Percentiles rank a stretch among this genome's conserved stretches.
These are phyloP conservation scores for Nemoura dubitans DNA, from an alignment of 2,888 invertebrate genomes.

Conservation along the genomic window DNA sequence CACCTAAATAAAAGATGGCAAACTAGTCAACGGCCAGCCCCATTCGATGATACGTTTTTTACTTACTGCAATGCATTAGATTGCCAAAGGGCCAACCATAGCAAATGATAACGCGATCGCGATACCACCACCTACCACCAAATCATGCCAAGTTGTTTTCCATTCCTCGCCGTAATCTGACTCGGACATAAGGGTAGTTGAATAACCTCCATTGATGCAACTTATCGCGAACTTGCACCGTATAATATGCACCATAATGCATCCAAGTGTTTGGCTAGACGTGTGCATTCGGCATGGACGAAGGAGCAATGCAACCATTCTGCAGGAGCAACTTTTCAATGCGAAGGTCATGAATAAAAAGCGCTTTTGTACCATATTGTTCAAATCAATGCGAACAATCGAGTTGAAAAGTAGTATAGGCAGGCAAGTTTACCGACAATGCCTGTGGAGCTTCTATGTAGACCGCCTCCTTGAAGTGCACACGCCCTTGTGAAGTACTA, in stretches of 20 bases:
- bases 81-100: not conserved
- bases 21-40: not conserved
- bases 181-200: not conserved
- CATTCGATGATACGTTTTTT: not conserved
- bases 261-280: not conserved
- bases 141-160: not conserved
- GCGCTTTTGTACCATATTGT: not conserved
- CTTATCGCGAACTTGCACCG: not conserved
- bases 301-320: not conserved
- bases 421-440: not conserved
- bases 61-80: not conserved
- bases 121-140: not conserved
- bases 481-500: not conserved
- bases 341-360: not conserved
- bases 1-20: not conserved
- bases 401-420: not conserved
- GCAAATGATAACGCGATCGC: not conserved
- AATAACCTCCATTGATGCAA: not conserved
- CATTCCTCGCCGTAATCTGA: not conserved
- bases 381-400: not conserved
- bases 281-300: not conserved
- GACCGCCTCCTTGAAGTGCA: not conserved
- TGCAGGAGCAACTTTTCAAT: slow-evolving; percentile 7
- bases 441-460: not conserved
- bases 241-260: not conserved